A percentile compares a stretch with the other conserved stretches of the same genome.
Conservation (phyloP, 2,797 vertebrate genomes). For the Myripristis jacobus region DNA sequence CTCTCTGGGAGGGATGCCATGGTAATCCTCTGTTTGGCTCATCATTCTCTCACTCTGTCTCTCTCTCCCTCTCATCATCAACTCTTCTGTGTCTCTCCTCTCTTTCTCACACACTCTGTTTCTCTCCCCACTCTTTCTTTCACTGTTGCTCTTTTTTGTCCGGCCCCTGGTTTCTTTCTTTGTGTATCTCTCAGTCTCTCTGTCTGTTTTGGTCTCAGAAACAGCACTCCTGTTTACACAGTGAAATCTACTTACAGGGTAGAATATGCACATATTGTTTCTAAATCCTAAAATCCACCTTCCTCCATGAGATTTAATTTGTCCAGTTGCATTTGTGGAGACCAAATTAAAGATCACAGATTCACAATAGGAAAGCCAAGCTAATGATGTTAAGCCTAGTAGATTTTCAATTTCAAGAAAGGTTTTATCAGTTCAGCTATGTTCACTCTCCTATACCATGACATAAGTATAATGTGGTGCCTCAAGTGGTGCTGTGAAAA, state of each 20-base stretch:
- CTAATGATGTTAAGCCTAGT: slow-evolving; percentile 42
- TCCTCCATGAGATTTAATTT: slow-evolving; percentile 18
- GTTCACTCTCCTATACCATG: neutral
- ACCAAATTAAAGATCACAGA: slow-evolving; percentile 39
- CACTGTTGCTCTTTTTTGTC: slow-evolving; percentile 20
- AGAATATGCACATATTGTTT: slow-evolving; percentile 20
- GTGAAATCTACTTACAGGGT: slow-evolving; percentile 8
- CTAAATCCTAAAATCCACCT: neutral
- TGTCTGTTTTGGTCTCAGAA: slow-evolving; percentile 18
- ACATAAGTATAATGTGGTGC: slow-evolving; percentile 3
- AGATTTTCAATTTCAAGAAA: slow-evolving; percentile 35
- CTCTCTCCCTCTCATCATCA: slow-evolving; percentile 32
- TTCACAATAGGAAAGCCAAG: slow-evolving; percentile 27
- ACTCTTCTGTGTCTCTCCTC: slow-evolving; percentile 35
- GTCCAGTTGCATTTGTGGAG: slow-evolving; percentile 15
- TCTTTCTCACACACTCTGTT: slow-evolving; percentile 33
- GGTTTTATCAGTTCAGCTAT: slow-evolving; percentile 21
- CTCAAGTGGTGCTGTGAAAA: slow-evolving; percentile 1
- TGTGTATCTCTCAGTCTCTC: slow-evolving; percentile 16
- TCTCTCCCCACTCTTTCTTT: neutral
- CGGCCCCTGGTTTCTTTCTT: neutral
- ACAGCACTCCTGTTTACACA: slow-evolving; percentile 8
- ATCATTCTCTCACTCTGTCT: slow-evolving; percentile 33
- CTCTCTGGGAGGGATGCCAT: slow-evolving; percentile 76
- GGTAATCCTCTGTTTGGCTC: slow-evolving; percentile 75